A percentile compares a stretch with the other conserved stretches of the same genome.
phyloP scores from a whole-genome alignment of 1,140 invertebrate species.

The Drosophila nannoptera region DNA sequence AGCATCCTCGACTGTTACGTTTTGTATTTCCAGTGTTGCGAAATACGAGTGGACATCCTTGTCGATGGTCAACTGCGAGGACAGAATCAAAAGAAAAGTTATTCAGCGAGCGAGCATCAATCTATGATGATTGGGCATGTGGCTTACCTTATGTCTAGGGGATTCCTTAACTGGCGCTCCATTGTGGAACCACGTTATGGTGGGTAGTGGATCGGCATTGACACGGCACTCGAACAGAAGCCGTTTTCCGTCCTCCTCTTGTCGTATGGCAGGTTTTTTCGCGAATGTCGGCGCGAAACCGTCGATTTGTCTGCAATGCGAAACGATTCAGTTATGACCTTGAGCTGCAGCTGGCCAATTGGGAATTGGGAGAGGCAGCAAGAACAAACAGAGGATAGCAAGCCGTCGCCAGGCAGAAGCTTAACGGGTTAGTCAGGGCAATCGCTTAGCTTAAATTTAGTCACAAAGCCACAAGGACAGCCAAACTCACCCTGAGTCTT shows the following conservation, averaged over 20 bases:
- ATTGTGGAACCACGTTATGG: constrained; percentile 95
- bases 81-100: too few species aligned
- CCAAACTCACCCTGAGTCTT: constrained; percentile 53
- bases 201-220: constrained; percentile 94
- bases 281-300: constrained; percentile 98
- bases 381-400: too few species aligned
- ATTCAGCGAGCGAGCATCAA: too few species aligned
- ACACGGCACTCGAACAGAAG: constrained; percentile 97
- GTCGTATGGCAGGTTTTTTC: constrained; percentile 97
- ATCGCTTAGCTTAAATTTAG: background rate
- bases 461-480: too few species aligned
- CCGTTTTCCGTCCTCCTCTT: constrained; percentile 97
- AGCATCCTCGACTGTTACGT: constrained; percentile 97
- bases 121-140: too few species aligned
- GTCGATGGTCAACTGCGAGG: constrained; percentile 87
- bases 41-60: constrained; percentile 96
- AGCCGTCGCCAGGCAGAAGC: too few species aligned
- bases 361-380: too few species aligned
- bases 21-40: constrained; percentile 93
- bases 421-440: background rate
- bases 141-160: constrained; percentile 88
- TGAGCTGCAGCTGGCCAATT: too few species aligned
- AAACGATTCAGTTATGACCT: background rate
- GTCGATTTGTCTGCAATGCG: constrained; percentile 91
- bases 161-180: constrained; percentile 87